phyloP scores from a whole-genome alignment of 2,113 vertebrate genomes.

The Suncus etruscus region DNA sequence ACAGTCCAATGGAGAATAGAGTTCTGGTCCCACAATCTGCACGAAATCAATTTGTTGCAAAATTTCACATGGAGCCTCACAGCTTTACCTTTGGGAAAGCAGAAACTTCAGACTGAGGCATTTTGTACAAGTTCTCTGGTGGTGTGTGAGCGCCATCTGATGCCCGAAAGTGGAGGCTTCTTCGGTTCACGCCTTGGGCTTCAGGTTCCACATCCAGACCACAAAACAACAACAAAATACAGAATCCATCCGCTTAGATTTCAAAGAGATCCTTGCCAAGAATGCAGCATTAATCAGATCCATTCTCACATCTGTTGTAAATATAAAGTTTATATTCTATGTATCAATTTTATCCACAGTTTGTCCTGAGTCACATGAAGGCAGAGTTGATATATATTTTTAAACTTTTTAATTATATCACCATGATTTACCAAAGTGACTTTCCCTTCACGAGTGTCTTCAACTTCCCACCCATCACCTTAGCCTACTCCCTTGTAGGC shows the following conservation, averaged over 20 bases:
- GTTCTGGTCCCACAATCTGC: not conserved
- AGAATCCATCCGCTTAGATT: not conserved
- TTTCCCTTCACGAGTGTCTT: no score
- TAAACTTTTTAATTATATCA: no score
- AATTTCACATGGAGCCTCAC: not conserved
- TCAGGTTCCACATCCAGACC: not conserved
- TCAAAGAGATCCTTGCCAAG: not conserved
- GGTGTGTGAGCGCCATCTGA: conserved; percentile 75
- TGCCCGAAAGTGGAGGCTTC: conserved; percentile 48
- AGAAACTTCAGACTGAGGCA: not conserved
- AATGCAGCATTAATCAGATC: not conserved
- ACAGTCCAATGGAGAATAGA: not conserved
- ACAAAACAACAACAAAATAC: not conserved
- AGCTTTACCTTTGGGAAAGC: not conserved
- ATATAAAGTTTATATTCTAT: not conserved
- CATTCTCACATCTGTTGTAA: not conserved
- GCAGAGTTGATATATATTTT: not conserved
- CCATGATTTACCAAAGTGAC: no score
- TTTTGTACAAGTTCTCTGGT: conserved; percentile 13
- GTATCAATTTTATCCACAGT: not conserved
- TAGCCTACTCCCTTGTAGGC: no score
- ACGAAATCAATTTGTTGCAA: conserved; percentile 32
- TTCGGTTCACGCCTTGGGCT: not conserved
- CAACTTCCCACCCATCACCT: no score
- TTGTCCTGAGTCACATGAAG: not conserved